A percentile compares a stretch with the other conserved stretches of the same genome.
Evolutionary conservation across 2,113 vertebrate genomes (phyloP).

Genomic region (Microtus pennsylvanicus): DNA sequence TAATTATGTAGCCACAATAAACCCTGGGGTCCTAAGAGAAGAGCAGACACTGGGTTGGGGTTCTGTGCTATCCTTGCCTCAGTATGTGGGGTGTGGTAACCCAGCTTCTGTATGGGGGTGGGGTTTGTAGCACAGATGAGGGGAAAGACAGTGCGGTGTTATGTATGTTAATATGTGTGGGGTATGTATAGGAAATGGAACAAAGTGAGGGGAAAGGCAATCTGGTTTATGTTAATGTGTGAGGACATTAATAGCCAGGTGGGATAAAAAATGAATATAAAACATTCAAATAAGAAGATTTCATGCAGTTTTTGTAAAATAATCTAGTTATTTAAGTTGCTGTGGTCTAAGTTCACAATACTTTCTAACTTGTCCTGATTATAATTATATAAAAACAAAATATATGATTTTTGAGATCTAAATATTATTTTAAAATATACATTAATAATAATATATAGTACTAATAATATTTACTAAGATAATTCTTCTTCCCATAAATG

Average conservation of each 20-base stretch:
- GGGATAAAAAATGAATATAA: neutral
- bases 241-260: neutral
- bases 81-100: neutral
- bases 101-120: neutral
- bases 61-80: neutral
- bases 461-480: neutral
- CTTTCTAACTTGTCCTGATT: neutral
- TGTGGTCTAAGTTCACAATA: neutral
- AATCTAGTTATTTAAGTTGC: neutral
- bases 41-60: fast-evolving
- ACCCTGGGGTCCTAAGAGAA: neutral
- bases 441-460: neutral
- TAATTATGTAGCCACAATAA: neutral
- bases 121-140: neutral
- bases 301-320: neutral
- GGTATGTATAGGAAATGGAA: neutral
- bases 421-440: neutral
- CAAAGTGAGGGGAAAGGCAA: neutral
- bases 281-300: neutral
- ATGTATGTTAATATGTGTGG: neutral
- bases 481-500: neutral
- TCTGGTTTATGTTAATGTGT: neutral
- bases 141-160: neutral
- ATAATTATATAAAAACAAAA: neutral
- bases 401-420: neutral